These are phyloP conservation scores for Andrena trimmerana DNA, from an alignment of 2,888 invertebrate species.

Conservation along the genomic window DNA sequence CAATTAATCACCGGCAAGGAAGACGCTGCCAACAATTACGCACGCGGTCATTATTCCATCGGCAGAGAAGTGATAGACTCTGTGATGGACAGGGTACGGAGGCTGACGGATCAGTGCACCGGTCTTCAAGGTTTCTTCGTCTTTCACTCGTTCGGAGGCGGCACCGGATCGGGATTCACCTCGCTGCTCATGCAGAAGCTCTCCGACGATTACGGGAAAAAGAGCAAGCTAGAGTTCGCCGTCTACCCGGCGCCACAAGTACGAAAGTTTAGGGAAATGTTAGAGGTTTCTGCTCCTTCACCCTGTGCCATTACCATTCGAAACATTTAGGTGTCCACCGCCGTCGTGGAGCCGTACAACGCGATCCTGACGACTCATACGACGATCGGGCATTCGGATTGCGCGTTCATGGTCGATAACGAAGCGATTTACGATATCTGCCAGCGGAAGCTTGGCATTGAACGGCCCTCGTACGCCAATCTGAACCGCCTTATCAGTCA, in stretches of 20 bases:
- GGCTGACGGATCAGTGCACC: conserved; percentile 94
- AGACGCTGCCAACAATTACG: conserved; percentile 97
- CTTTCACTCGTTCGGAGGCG: conserved; percentile 96
- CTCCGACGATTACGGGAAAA: conserved; percentile 97
- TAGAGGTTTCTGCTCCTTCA: neutral
- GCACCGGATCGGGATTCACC: conserved; percentile 97
- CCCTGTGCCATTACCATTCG: neutral
- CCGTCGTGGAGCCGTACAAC: conserved; percentile 98
- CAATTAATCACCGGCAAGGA: conserved; percentile 97
- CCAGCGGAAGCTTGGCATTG: conserved; percentile 92
- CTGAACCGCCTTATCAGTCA: conserved; percentile 93
- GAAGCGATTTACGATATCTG: conserved; percentile 98
- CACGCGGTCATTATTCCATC: conserved; percentile 97
- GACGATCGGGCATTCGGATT: conserved; percentile 94
- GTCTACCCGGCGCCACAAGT: conserved; percentile 98
- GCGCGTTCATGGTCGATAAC: conserved; percentile 97
- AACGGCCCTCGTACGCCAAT: conserved; percentile 93
- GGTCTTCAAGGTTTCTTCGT: conserved; percentile 95
- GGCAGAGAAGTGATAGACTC: conserved; percentile 96
- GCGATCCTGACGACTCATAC: conserved; percentile 96
- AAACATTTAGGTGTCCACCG: conserved; percentile 91
- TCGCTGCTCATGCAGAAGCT: conserved; percentile 96
- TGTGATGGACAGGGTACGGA: conserved; percentile 92
- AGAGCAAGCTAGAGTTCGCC: conserved; percentile 96
- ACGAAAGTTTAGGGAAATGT: neutral